These are phyloP conservation scores for Sylvia atricapilla DNA, from an alignment of 2,113 vertebrate species.

Conservation along the genomic window DNA sequence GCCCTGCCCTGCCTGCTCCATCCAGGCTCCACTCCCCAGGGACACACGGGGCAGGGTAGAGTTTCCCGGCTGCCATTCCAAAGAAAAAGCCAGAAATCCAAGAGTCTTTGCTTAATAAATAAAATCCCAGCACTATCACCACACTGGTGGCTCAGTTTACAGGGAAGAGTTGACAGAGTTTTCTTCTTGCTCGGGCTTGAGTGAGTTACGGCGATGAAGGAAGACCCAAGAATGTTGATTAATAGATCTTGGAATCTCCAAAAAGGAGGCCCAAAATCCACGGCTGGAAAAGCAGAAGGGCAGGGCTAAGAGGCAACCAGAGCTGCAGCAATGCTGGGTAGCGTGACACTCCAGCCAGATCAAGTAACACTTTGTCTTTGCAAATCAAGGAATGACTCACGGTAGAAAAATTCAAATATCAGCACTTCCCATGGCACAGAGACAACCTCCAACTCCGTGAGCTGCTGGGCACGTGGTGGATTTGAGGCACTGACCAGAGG, in stretches of 20 bases:
- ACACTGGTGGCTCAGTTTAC: slow-evolving; percentile 47
- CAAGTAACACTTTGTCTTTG: not conserved
- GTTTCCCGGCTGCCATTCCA: slow-evolving; percentile 63
- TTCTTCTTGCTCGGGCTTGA: not conserved
- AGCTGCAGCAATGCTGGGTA: fast-evolving
- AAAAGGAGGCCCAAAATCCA: not conserved
- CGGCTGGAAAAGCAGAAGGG: not conserved
- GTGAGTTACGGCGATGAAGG: slow-evolving; percentile 7
- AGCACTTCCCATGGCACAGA: not conserved
- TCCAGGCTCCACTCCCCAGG: slow-evolving; percentile 37
- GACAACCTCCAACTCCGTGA: not conserved
- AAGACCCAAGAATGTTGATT: slow-evolving; percentile 52
- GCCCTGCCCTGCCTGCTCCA: slow-evolving; percentile 63
- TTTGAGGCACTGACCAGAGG: not conserved
- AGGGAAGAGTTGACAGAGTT: slow-evolving; percentile 47
- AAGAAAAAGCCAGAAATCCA: slow-evolving; percentile 44
- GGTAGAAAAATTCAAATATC: not conserved
- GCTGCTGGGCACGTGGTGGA: fast-evolving
- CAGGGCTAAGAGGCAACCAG: not conserved
- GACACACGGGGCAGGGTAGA: slow-evolving; percentile 49
- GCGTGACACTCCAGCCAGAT: not conserved
- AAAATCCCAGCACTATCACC: slow-evolving; percentile 28
- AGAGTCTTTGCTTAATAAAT: slow-evolving; percentile 52
- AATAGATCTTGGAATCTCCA: not conserved
- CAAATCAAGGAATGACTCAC: not conserved